phyloP scores from a whole-genome alignment of 2,797 vertebrate species.

The Chloroceryle inda region DNA sequence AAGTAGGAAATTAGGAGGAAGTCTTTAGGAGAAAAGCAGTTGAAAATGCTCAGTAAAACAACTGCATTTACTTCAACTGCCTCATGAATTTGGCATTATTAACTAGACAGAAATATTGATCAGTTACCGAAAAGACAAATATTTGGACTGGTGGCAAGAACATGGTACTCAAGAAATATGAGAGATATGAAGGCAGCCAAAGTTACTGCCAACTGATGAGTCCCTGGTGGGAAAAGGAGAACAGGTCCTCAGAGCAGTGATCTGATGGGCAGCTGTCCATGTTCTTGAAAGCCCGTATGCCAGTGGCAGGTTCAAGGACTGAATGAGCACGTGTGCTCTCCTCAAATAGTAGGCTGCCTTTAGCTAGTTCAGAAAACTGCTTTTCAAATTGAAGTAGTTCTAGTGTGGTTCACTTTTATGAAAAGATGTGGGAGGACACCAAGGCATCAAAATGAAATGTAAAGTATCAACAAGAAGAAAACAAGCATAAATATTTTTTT shows the following conservation, averaged over 20 bases:
- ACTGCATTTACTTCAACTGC: not conserved
- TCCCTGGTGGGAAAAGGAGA: not conserved
- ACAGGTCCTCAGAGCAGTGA: not conserved
- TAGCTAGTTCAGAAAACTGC: not conserved
- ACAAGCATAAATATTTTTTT: not conserved
- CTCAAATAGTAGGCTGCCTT: not conserved
- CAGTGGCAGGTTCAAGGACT: not conserved
- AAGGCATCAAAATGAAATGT: not conserved
- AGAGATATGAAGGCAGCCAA: not conserved
- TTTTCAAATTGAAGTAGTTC: not conserved
- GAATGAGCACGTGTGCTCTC: not conserved
- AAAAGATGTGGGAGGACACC: not conserved
- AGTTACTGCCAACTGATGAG: not conserved
- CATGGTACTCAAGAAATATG: not conserved
- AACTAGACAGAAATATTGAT: not conserved
- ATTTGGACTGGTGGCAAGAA: not conserved
- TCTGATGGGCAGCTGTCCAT: not conserved
- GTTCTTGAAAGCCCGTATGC: not conserved
- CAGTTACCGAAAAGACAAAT: not conserved
- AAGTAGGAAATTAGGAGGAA: not conserved
- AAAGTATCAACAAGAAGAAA: not conserved
- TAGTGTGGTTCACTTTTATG: not conserved
- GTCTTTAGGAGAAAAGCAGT: not conserved
- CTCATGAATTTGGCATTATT: not conserved
- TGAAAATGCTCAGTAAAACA: not conserved